Percentiles rank a stretch among this genome's conserved stretches.
phyloP scores from a whole-genome alignment of 1,140 invertebrate species.

The Oryzaephilus surinamensis region DNA sequence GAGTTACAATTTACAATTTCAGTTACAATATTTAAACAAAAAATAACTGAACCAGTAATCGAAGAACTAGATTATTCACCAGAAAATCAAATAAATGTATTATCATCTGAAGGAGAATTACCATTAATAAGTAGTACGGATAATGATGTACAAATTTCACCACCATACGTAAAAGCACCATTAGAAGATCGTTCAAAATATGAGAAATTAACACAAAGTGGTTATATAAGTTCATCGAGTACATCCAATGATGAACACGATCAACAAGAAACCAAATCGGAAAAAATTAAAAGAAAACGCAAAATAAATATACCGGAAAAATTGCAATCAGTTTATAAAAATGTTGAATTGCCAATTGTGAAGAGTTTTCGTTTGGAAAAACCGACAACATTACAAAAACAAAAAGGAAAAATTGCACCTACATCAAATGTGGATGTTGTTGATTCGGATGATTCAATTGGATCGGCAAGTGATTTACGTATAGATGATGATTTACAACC shows the following conservation, averaged over 20 bases:
- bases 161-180: conserved; percentile 51
- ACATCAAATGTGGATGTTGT: conserved; percentile 34
- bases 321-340: conserved; percentile 39
- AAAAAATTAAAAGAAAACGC: conserved; percentile 24
- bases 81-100: conserved; percentile 9
- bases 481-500: conserved; percentile 38
- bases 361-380: conserved; percentile 17
- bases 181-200: conserved; percentile 69
- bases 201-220: conserved; percentile 55
- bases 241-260: conserved; percentile 41
- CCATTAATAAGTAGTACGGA: conserved; percentile 24
- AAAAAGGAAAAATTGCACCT: too few species aligned
- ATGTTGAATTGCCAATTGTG: conserved; percentile 38
- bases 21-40: too few species aligned
- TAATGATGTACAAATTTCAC: conserved; percentile 35
- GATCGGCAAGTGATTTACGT: conserved; percentile 60
- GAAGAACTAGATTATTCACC: conserved; percentile 5
- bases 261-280: conserved; percentile 21
- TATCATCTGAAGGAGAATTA: conserved; percentile 25
- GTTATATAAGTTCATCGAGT: conserved; percentile 49
- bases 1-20: neutral
- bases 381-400: conserved; percentile 31
- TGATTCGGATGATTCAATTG: conserved; percentile 59
- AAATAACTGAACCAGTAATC: too few species aligned
- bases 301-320: conserved; percentile 28